Conservation (phyloP, 2,888 invertebrate species). For the Polymixis flavicincta region DNA sequence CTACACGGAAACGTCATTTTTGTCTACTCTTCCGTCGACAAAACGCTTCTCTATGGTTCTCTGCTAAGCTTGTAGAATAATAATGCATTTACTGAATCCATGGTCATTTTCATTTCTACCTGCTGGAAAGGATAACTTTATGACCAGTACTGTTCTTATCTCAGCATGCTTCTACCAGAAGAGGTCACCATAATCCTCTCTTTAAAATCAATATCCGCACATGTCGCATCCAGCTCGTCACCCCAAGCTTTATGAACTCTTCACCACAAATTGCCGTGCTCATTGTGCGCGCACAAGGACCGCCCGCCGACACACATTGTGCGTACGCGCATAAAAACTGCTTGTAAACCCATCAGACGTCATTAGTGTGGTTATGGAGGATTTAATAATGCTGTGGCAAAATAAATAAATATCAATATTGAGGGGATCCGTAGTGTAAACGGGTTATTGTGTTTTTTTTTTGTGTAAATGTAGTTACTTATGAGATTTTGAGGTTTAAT, state of each 20-base stretch:
- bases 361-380: conserved; percentile 72
- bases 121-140: not conserved
- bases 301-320: conserved; percentile 68
- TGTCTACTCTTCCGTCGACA: no score
- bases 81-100: no score
- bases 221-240: conserved; percentile 42
- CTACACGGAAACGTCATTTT: no score
- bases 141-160: not conserved
- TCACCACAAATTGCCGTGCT: conserved; percentile 68
- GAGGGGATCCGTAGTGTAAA: conserved; percentile 58
- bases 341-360: conserved; percentile 63
- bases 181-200: conserved; percentile 5
- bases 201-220: conserved; percentile 51
- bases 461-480: conserved; percentile 41
- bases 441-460: conserved; percentile 64
- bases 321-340: conserved; percentile 56
- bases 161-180: conserved; percentile 4
- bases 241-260: conserved; percentile 47
- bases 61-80: no score
- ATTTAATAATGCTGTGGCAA: conserved; percentile 70
- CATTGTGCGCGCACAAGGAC: conserved; percentile 67
- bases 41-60: no score
- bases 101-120: no score
- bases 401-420: conserved; percentile 75
- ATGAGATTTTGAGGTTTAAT: conserved; percentile 30